Conservation (phyloP, 2,113 vertebrate genomes). For the Scomber japonicus region DNA sequence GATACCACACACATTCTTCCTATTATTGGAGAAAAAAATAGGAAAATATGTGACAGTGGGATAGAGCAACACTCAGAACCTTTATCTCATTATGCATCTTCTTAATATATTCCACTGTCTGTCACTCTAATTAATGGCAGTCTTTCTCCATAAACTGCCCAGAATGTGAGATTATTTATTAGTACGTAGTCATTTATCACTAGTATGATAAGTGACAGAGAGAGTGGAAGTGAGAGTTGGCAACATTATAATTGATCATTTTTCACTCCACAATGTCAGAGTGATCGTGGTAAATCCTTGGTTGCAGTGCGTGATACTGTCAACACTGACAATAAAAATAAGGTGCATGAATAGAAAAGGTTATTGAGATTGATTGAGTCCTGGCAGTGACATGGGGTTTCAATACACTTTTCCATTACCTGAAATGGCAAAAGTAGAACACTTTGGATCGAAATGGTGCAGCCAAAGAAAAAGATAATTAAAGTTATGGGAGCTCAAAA, state of each 20-base stretch:
- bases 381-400: conserved; percentile 24
- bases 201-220: conserved; percentile 62
- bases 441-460: conserved; percentile 26
- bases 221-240: conserved; percentile 61
- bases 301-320: conserved; percentile 55
- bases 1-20: conserved; percentile 21
- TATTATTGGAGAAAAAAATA: conserved; percentile 40
- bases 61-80: conserved; percentile 16
- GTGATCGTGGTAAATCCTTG: conserved; percentile 60
- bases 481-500: conserved; percentile 15
- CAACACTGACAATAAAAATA: conserved; percentile 66
- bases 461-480: conserved; percentile 27
- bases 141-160: conserved; percentile 52
- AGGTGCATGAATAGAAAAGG: conserved; percentile 53
- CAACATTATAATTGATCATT: conserved; percentile 74
- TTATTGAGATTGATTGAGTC: conserved; percentile 68
- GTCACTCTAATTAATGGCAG: conserved; percentile 70
- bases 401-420: conserved; percentile 28
- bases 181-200: conserved; percentile 62
- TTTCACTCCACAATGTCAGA: conserved; percentile 60
- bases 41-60: conserved; percentile 33
- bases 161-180: conserved; percentile 72
- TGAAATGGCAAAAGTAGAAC: conserved; percentile 40
- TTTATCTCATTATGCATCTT: conserved; percentile 53
- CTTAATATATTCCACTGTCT: conserved; percentile 64